Conservation (phyloP, 2,797 vertebrate genomes). For the Molothrus ater region DNA sequence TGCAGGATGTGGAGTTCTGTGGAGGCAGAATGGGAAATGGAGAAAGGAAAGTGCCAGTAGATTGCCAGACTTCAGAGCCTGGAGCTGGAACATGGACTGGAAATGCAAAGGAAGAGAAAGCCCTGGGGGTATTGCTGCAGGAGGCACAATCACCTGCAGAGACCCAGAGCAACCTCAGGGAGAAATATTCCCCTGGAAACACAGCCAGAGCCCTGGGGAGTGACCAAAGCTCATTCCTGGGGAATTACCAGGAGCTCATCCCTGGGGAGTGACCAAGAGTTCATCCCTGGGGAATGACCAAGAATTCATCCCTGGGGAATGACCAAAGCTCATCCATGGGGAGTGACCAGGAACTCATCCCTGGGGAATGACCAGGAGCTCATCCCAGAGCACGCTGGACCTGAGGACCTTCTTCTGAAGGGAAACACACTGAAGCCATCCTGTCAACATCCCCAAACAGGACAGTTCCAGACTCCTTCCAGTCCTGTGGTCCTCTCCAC, state of each 20-base stretch:
- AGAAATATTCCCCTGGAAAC: neutral
- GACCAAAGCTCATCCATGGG: no score
- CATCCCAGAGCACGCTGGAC: neutral
- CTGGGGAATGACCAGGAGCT: accelerated
- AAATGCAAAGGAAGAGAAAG: neutral
- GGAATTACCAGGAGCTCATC: neutral
- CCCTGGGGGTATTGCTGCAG: neutral
- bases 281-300: no score
- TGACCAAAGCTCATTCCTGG: no score
- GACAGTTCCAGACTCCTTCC: neutral
- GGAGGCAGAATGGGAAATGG: neutral
- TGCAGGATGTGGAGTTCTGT: neutral
- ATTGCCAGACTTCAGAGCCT: neutral
- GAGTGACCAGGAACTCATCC: no score
- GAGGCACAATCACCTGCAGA: neutral
- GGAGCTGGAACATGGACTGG: neutral
- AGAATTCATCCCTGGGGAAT: no score
- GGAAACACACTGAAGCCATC: neutral
- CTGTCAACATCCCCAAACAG: neutral
- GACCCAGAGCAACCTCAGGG: neutral
- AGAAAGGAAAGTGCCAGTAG: neutral
- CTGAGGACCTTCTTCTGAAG: neutral
- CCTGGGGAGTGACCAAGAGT: accelerated
- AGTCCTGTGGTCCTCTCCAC: neutral
- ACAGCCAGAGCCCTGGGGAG: neutral